phyloP scores from a whole-genome alignment of 2,888 invertebrate species.

The Ormyrus thymus region DNA sequence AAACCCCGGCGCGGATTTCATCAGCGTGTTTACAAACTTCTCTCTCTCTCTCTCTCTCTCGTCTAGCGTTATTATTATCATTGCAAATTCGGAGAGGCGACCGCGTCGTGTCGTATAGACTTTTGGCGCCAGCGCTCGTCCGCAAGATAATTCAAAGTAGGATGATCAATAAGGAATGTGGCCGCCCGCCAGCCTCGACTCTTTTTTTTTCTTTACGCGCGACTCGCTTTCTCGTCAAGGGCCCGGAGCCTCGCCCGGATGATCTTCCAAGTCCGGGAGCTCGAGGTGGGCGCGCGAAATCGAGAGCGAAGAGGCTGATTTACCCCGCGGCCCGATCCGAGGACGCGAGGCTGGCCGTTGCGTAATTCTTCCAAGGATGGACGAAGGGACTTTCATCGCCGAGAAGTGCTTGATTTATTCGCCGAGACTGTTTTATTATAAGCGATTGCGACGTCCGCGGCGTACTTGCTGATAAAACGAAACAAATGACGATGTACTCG shows the following conservation, averaged over 20 bases:
- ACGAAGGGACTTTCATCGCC: too few species aligned
- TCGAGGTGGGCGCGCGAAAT: slow-evolving; percentile 13
- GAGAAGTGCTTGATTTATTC: not conserved
- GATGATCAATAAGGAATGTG: slow-evolving; percentile 51
- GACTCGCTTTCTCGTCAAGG: not conserved
- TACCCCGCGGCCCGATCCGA: slow-evolving; percentile 3
- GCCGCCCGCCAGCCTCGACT: slow-evolving; percentile 26
- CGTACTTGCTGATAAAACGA: slow-evolving; percentile 21
- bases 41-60: too few species aligned
- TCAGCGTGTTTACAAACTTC: slow-evolving; percentile 19
- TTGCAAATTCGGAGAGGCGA: slow-evolving; percentile 31
- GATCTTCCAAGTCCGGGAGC: too few species aligned
- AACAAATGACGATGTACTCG: slow-evolving; percentile 9
- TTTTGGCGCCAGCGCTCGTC: slow-evolving; percentile 58
- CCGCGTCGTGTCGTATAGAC: slow-evolving; percentile 34
- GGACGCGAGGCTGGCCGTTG: not conserved
- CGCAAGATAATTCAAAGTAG: slow-evolving; percentile 31
- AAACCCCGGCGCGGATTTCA: slow-evolving; percentile 29
- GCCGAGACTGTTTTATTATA: not conserved
- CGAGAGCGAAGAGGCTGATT: slow-evolving; percentile 14
- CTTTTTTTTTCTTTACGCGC: slow-evolving; percentile 6
- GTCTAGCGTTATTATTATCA: slow-evolving; percentile 14
- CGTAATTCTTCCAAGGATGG: too few species aligned
- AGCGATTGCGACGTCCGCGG: not conserved
- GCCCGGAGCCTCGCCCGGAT: too few species aligned